A percentile compares a stretch with the other conserved stretches of the same genome.
Conservation (phyloP, 2,888 invertebrate genomes). For the Deilephila elpenor region DNA sequence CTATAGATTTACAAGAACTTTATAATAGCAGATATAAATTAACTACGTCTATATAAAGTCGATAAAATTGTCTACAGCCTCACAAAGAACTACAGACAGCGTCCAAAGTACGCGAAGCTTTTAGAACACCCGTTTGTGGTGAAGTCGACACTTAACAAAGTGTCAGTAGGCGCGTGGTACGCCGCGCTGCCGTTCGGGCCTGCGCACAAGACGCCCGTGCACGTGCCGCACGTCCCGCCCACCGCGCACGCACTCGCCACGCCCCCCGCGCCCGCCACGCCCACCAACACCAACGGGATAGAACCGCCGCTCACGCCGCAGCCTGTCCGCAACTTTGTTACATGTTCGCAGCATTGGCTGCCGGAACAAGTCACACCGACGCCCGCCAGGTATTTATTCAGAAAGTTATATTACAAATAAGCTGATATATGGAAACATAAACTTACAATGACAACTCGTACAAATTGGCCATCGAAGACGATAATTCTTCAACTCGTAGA, state of each 20-base stretch:
- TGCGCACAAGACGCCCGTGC: slow-evolving; percentile 33
- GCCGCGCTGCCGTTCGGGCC: slow-evolving; percentile 73
- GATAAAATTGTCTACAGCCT: slow-evolving; percentile 84
- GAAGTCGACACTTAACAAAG: slow-evolving; percentile 88
- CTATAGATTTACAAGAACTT: too few relatives aligned
- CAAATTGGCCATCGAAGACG: too few relatives aligned
- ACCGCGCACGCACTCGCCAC: slow-evolving; percentile 32
- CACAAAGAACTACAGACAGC: slow-evolving; percentile 95
- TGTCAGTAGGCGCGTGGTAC: slow-evolving; percentile 94
- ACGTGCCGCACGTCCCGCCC: slow-evolving; percentile 21
- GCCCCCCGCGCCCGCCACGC: slow-evolving; percentile 35
- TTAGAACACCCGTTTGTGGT: slow-evolving; percentile 95
- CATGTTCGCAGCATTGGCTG: slow-evolving; percentile 70
- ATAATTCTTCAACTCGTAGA: too few relatives aligned
- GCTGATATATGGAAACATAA: too few relatives aligned
- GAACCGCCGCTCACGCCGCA: slow-evolving; percentile 64
- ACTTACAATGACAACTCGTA: too few relatives aligned
- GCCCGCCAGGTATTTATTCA: slow-evolving; percentile 57
- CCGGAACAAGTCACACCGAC: slow-evolving; percentile 76
- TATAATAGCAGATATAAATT: background rate
- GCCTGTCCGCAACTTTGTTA: slow-evolving; percentile 75
- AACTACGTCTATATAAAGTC: slow-evolving; percentile 7
- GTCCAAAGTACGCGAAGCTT: slow-evolving; percentile 97
- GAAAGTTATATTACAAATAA: too few relatives aligned
- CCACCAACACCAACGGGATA: slow-evolving; percentile 53